Percentiles rank a stretch among this genome's conserved stretches.
Evolutionary conservation across 1,140 invertebrate species (phyloP).

Genomic region (Drosophila mayri): DNA sequence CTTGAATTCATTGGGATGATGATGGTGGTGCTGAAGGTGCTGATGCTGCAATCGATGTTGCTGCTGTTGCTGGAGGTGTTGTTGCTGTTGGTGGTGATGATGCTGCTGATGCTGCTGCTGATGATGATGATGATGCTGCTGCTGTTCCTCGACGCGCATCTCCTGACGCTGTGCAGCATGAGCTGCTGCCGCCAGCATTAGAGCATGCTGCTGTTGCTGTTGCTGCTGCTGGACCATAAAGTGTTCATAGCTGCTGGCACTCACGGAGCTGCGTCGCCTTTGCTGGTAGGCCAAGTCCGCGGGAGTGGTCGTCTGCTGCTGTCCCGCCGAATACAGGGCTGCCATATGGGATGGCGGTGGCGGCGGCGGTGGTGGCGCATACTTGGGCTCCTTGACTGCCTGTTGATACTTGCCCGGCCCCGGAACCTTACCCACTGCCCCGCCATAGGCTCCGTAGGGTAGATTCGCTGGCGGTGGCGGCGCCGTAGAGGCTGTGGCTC

Average conservation of each 20-base stretch:
- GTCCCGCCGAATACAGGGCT: constrained; percentile 52
- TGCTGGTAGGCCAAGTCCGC: constrained; percentile 70
- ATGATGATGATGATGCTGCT: constrained; percentile 51
- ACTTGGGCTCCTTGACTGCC: constrained; percentile 57
- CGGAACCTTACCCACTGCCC: constrained; percentile 21
- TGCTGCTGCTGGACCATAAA: constrained; percentile 75
- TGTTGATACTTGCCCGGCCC: constrained; percentile 46
- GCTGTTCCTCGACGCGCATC: constrained; percentile 41
- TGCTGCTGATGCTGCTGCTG: constrained; percentile 30
- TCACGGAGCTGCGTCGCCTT: constrained; percentile 69
- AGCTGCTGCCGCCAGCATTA: constrained; percentile 66
- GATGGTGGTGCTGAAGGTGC: constrained; percentile 42
- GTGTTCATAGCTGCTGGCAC: constrained; percentile 74
- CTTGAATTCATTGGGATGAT: constrained; percentile 71
- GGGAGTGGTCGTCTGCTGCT: constrained; percentile 14
- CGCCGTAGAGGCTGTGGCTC: constrained; percentile 81
- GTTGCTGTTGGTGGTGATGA: constrained; percentile 31
- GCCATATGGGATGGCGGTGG: constrained; percentile 68
- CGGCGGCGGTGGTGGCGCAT: constrained; percentile 65
- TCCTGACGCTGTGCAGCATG: constrained; percentile 66
- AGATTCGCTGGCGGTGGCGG: constrained; percentile 73
- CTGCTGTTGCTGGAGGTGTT: constrained; percentile 33
- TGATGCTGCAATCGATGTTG: constrained; percentile 36
- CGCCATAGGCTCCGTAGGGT: constrained; percentile 59
- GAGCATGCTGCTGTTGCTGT: constrained; percentile 72